Base-by-base conservation (phyloP, 2,797 vertebrate species). In the Brotogeris chrysoptera region DNA sequence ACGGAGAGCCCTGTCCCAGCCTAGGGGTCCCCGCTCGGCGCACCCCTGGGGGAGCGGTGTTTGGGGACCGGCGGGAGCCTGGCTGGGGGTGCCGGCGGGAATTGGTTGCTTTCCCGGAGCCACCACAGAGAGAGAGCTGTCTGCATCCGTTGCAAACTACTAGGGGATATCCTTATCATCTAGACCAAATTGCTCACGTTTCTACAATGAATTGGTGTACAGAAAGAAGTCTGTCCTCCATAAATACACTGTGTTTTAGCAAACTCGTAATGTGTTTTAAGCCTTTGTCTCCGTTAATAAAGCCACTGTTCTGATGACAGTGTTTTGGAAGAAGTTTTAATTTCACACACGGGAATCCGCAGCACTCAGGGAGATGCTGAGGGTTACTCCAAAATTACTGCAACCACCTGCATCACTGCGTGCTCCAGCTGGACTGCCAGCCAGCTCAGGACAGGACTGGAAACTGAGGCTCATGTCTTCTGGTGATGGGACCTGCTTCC, bases 201-300 rank as follows among this genome's bases (percentile, higher is more conserved):
- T 93, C 82, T 97, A 90, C 86, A 44, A 90, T 13, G 68, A 94
- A 95, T 87, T 85, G 88, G 72, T 91, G 73, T 93, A 93, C 34
- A 59, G 88, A 95, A 80, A 15, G 30, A 36, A 19, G 53, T 94
- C 69, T 87, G 87, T 92, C 73, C 83, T 95, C 77, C 92, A 80
- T 44, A 88, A 71, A 79, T 50, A 79, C 50, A 28, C 71, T 46
- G 20, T 55, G n/a, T 95, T 86, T 89, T 88, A 60, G 55, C 76
- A 86, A 82, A 53, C 30, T 41, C 80, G 28, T 88, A 21, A 61
- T 0, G 3, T 92, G 68, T 94, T 95, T 95, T 82, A 91, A 69
- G 91, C 64, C 77, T 94, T 90, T 47, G 64, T 94, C 81, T 74
- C 86, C 81, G 38, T 90, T 87, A 97, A 97, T 97, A 97, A 97